Percentiles rank a stretch among this genome's conserved stretches.
These are phyloP conservation scores for Tenthredo amoena DNA, from an alignment of 2,888 invertebrate species.

Conservation along the genomic window DNA sequence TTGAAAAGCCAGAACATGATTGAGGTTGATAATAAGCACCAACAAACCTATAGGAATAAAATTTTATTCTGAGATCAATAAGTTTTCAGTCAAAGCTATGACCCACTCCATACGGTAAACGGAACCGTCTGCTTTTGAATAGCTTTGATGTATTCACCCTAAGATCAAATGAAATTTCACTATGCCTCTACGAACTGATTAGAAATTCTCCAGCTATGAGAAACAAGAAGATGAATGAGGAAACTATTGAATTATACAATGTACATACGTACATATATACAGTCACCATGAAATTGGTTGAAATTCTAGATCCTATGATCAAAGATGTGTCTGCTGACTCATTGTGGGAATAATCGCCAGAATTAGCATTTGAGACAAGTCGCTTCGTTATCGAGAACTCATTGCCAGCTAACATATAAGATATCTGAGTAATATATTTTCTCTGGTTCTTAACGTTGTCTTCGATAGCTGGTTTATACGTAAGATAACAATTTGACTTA, in stretches of 20 bases:
- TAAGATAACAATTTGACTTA: slow-evolving; percentile 18
- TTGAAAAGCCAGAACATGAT: background rate
- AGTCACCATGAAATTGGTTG: background rate
- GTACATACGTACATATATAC: background rate
- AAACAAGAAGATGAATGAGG: background rate
- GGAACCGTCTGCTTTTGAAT: background rate
- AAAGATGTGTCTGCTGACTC: background rate
- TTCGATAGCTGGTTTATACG: background rate
- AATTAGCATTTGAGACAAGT: background rate
- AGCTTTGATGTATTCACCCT: background rate
- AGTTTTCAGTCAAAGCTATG: background rate
- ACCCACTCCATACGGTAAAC: background rate
- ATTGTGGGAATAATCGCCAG: background rate
- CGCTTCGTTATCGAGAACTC: background rate
- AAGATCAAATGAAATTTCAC: background rate
- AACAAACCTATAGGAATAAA: background rate
- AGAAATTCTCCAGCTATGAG: background rate
- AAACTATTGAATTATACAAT: background rate
- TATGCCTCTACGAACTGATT: background rate
- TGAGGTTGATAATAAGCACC: background rate
- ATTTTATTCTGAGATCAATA: background rate
- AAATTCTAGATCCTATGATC: background rate
- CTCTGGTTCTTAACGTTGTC: background rate
- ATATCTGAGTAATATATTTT: background rate
- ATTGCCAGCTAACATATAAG: background rate